phyloP scores from a whole-genome alignment of 2,797 vertebrate genomes.

The Rhincodon typus region DNA sequence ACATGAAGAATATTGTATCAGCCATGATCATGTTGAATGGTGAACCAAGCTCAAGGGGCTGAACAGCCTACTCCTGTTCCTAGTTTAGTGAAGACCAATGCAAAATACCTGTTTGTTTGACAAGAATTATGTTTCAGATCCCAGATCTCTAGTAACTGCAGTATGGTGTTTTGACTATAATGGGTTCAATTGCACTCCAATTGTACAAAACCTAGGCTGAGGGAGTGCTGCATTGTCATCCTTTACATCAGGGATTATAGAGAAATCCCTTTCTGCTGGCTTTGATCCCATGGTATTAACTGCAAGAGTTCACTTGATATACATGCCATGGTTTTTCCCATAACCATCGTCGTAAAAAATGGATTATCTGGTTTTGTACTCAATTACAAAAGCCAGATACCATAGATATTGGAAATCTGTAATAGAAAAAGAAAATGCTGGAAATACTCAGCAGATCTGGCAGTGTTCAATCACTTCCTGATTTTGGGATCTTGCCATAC shows the following conservation, averaged over 20 bases:
- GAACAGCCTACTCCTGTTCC: too few species aligned
- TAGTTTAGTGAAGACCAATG: too few species aligned
- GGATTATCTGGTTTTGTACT: background rate
- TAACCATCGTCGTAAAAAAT: background rate
- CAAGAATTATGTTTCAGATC: too few species aligned
- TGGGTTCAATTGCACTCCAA: too few species aligned
- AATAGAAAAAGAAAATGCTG: background rate
- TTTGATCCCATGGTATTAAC: background rate
- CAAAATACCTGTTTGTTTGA: too few species aligned
- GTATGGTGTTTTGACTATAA: background rate
- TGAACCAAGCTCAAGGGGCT: too few species aligned
- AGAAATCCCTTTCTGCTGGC: background rate
- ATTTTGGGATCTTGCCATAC: background rate
- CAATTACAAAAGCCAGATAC: background rate
- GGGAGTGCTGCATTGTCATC: background rate
- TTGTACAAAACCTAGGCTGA: too few species aligned
- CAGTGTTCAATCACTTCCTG: background rate
- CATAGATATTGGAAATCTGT: background rate
- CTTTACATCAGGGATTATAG: background rate
- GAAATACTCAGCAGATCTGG: background rate
- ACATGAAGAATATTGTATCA: too few species aligned
- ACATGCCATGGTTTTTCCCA: background rate
- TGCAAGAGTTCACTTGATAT: background rate
- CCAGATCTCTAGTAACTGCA: too few species aligned
- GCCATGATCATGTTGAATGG: too few species aligned